These are phyloP conservation scores for Gryllus bimaculatus DNA, from an alignment of 1,140 invertebrate genomes.

Conservation along the genomic window DNA sequence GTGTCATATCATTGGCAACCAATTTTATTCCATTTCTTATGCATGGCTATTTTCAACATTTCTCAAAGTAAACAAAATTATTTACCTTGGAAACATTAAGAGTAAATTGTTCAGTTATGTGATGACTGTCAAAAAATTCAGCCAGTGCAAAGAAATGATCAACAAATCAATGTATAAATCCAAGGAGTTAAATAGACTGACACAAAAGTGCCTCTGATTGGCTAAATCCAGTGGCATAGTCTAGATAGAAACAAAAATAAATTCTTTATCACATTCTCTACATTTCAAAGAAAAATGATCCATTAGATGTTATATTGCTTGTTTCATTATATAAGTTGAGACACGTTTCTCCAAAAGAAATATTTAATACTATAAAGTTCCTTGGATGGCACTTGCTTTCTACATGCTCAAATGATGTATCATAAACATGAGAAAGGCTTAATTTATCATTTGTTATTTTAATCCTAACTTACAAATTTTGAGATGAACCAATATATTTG, in stretches of 20 bases:
- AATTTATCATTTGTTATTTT: background rate
- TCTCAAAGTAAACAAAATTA: background rate
- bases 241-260: background rate
- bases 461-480: background rate
- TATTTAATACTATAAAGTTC: background rate
- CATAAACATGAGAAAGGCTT: background rate
- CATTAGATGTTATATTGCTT: background rate
- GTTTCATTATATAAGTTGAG: background rate
- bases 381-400: background rate
- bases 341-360: background rate
- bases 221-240: slow-evolving; percentile 1
- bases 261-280: background rate
- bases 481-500: background rate
- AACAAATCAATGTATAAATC: background rate
- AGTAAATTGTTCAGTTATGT: background rate
- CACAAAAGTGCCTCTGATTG: slow-evolving; percentile 3
- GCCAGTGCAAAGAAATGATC: background rate
- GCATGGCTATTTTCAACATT: background rate
- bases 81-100: background rate
- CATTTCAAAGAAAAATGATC: background rate
- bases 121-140: background rate
- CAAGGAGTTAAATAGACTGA: slow-evolving; percentile 4
- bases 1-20: background rate
- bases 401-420: background rate
- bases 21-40: background rate